Base-by-base conservation (phyloP, 2,888 invertebrate genomes). In the Psococerastis gibbosa region DNA sequence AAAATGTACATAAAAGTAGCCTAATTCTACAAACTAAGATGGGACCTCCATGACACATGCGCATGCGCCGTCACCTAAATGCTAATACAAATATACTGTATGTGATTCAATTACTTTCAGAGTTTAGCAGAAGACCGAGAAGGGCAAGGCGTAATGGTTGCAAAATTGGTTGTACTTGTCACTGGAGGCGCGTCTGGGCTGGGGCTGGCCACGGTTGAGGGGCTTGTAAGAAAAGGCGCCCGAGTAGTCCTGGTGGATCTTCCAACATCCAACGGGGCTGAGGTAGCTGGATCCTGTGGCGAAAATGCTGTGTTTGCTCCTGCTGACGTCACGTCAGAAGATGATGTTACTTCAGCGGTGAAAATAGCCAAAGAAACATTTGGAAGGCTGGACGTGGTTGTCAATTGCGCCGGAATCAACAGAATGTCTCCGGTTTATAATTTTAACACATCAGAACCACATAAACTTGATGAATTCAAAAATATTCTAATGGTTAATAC, bases 141-240 rank as follows among this genome's bases (percentile, higher is more conserved):
- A n/a, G n/a, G n/a, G n/a, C n/a, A n/a, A n/a, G n/a, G n/a, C n/a
- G n/a, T n/a, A n/a, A n/a, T n/a, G n/a, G n/a, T n/a, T n/a, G n/a
- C n/a, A n/a, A n/a, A n/a, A 56, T 66, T 81, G 54, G 89, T 91
- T 41, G 75, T 80, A 52, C 68, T 98, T 51, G 89, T 98, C 42
- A 95, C 97, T 43, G 97, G 97, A 11, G 95, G 92, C 45, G 94
- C 91, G 3, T 95, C 95, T 5, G 97, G 97, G 1, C 66, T 98
- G 43, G 97, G 97, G 0, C 76, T 75, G 57, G 97, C 89, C 3
- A 84, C 89, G 2, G 94, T 77, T 1, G 84, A 92, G 58, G 69
- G 88, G 50, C 70, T 98, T 47, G 70, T 80, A 0, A 71, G 72
- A 48, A 74, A 83, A 58, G 97, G 95, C 6, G 78, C 79, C 3